Evolutionary conservation across 1,140 invertebrate species (phyloP).

Genomic region (Microplitis mediator): DNA sequence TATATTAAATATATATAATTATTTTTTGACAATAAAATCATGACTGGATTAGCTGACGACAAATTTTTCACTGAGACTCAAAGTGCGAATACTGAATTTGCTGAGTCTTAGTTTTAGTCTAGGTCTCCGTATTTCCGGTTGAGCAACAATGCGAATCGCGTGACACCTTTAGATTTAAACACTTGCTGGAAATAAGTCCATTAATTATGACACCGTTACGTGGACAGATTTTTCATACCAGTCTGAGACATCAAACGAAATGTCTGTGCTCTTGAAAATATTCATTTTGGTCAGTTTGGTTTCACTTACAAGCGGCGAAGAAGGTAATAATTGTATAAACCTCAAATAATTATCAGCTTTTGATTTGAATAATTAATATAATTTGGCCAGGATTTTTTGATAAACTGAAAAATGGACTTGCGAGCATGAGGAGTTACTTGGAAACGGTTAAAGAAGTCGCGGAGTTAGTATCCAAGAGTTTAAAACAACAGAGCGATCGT

Average conservation of each 20-base stretch:
- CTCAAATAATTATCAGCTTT: background rate
- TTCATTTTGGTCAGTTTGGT: slow-evolving; percentile 19
- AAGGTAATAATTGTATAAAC: slow-evolving; percentile 31
- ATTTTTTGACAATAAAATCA: slow-evolving; percentile 5
- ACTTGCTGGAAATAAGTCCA: background rate
- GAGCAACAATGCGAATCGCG: slow-evolving; percentile 4
- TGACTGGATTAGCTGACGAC: background rate
- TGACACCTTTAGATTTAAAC: background rate
- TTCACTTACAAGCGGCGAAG: slow-evolving; percentile 27
- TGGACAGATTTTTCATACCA: no score
- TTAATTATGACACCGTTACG: no score
- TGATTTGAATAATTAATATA: background rate
- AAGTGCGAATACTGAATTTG: no score
- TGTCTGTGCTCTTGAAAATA: background rate
- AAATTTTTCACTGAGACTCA: no score
- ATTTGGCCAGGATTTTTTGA: slow-evolving; percentile 61
- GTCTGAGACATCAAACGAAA: no score
- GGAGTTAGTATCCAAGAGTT: slow-evolving; percentile 52
- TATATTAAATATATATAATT: slow-evolving; percentile 15
- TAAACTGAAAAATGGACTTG: slow-evolving; percentile 67
- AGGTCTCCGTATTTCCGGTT: background rate
- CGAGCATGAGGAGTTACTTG: slow-evolving; percentile 66
- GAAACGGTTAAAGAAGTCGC: slow-evolving; percentile 55
- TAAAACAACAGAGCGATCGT: slow-evolving; percentile 29
- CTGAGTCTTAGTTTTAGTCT: background rate